Conservation (phyloP, 2,797 vertebrate genomes). For the Toxotes lorentzi region DNA sequence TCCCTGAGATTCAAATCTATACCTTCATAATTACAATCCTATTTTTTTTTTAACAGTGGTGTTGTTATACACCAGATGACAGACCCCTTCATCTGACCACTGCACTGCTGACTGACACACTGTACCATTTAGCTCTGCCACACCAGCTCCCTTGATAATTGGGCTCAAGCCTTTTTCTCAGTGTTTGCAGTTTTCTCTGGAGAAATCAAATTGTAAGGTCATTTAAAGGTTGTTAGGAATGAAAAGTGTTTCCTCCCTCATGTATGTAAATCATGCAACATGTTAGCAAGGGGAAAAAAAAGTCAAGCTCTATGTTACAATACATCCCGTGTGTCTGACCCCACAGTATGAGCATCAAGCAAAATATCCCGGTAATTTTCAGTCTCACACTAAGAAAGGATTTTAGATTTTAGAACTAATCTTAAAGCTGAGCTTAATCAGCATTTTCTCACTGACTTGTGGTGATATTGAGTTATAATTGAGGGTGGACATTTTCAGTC, state of each 20-base stretch:
- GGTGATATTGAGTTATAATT: background rate
- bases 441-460: background rate
- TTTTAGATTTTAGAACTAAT: background rate
- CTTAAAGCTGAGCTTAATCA: background rate
- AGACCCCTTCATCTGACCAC: constrained; percentile 29
- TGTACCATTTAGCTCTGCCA: constrained; percentile 26
- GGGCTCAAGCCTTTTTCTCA: constrained; percentile 24
- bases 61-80: constrained; percentile 52
- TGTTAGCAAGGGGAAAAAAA: background rate
- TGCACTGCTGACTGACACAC: constrained; percentile 22
- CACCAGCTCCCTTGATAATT: constrained; percentile 16
- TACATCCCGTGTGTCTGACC: background rate
- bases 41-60: constrained; percentile 8
- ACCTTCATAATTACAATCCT: constrained; percentile 34
- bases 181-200: constrained; percentile 23
- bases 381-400: background rate
- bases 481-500: background rate
- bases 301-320: constrained; percentile 7
- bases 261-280: constrained; percentile 20
- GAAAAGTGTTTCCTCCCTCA: constrained; percentile 31
- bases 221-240: constrained; percentile 41
- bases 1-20: constrained; percentile 55
- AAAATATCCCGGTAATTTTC: too few species aligned
- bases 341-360: background rate
- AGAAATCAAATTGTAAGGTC: constrained; percentile 45